phyloP scores from a whole-genome alignment of 2,113 vertebrate genomes.

The Trichechus manatus region DNA sequence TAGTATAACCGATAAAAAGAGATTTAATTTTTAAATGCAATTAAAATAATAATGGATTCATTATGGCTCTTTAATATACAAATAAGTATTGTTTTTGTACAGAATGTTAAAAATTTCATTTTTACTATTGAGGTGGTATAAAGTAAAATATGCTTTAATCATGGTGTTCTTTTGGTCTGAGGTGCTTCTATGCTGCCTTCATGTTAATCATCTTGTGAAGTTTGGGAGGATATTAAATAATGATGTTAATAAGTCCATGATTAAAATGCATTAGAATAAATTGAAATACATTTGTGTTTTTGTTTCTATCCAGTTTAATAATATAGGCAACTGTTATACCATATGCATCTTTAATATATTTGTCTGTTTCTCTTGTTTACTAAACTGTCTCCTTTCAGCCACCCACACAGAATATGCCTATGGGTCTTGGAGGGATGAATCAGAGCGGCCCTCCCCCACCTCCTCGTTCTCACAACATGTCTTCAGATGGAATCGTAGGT shows the following conservation, averaged over 20 bases:
- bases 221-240: constrained; percentile 45
- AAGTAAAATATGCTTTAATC: neutral
- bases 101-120: constrained; percentile 32
- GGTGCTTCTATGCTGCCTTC: constrained; percentile 15
- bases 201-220: constrained; percentile 55
- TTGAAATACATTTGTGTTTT: constrained; percentile 62
- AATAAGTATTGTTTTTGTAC: constrained; percentile 38
- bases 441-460: constrained; percentile 95
- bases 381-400: constrained; percentile 92
- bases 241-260: constrained; percentile 19
- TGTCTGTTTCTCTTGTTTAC: constrained; percentile 85
- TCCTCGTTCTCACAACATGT: constrained; percentile 97
- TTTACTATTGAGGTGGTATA: constrained; percentile 35
- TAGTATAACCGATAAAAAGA: constrained; percentile 5
- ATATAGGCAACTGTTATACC: constrained; percentile 77
- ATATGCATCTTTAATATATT: constrained; percentile 82
- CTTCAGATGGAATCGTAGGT: constrained; percentile 97
- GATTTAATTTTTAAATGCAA: constrained; percentile 34
- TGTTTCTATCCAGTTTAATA: constrained; percentile 44
- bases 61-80: constrained; percentile 32
- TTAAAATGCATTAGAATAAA: constrained; percentile 44
- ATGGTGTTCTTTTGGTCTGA: constrained; percentile 42
- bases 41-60: neutral
- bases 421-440: constrained; percentile 98
- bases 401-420: constrained; percentile 98